Evolutionary conservation across 2,888 invertebrate species (phyloP).

Genomic region (Sphinx pinastri): DNA sequence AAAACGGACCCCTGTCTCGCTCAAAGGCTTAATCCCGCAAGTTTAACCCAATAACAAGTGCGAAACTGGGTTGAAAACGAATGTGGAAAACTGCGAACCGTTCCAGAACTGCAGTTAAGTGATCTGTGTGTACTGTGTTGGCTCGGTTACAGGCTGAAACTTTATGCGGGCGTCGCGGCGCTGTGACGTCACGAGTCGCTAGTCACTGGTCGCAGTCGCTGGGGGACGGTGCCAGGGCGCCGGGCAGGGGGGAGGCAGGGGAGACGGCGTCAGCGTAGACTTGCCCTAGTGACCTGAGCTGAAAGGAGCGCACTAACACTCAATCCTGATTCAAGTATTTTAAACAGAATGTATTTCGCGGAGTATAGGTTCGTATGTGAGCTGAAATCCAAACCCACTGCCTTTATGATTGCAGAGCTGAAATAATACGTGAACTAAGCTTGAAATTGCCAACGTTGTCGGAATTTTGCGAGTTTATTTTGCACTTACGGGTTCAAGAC

Average conservation of each 20-base stretch:
- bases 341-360: conserved; percentile 16
- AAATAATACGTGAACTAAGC: conserved; percentile 14
- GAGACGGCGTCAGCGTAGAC: conserved; percentile 40
- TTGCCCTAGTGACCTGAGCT: conserved; percentile 43
- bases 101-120: conserved; percentile 20
- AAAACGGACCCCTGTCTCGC: background rate
- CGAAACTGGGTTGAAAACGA: conserved; percentile 11
- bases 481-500: background rate
- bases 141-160: conserved; percentile 22
- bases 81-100: conserved; percentile 12
- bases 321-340: conserved; percentile 23
- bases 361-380: conserved; percentile 16
- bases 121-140: conserved; percentile 4
- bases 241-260: conserved; percentile 29
- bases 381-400: background rate
- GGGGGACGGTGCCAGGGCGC: background rate
- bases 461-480: background rate
- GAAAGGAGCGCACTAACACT: conserved; percentile 31
- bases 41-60: conserved; percentile 15
- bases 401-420: conserved; percentile 1
- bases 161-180: conserved; percentile 12
- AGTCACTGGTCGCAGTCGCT: conserved; percentile 1
- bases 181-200: conserved; percentile 13
- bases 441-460: background rate
- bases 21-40: background rate